phyloP scores from a whole-genome alignment of 2,888 invertebrate species.

The Yponomeuta malinellus region DNA sequence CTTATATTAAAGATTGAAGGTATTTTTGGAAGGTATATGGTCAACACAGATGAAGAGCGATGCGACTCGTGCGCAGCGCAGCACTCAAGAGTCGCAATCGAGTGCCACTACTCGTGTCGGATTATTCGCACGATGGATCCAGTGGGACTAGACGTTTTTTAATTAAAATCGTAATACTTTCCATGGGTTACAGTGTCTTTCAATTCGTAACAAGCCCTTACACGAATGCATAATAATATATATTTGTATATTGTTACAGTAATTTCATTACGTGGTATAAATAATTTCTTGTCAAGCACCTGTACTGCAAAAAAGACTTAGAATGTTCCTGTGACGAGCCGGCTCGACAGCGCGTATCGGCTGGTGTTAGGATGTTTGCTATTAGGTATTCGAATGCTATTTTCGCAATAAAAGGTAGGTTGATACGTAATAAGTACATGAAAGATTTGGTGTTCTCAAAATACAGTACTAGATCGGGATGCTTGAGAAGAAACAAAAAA shows the following conservation, averaged over 20 bases:
- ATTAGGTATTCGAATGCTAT: not conserved
- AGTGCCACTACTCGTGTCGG: conserved; percentile 18
- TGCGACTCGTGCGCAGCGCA: conserved; percentile 28
- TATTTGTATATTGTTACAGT: conserved; percentile 74
- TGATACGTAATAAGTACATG: not conserved
- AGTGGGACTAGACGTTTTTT: conserved; percentile 82
- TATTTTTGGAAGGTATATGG: not conserved
- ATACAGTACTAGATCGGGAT: conserved; percentile 36
- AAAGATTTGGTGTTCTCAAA: not conserved
- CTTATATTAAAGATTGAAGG: not conserved
- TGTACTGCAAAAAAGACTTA: conserved; percentile 35
- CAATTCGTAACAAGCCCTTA: conserved; percentile 78
- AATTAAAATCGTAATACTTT: conserved; percentile 74
- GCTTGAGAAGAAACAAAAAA: conserved; percentile 65
- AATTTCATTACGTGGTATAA: conserved; percentile 75
- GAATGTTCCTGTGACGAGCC: conserved; percentile 13
- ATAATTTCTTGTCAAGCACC: conserved; percentile 68
- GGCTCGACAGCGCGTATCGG: conserved; percentile 11
- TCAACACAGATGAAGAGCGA: conserved; percentile 6
- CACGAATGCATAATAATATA: conserved; percentile 74
- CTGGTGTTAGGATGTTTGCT: not conserved
- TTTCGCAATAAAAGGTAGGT: not conserved
- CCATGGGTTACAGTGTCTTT: conserved; percentile 79
- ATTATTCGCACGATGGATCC: conserved; percentile 71
- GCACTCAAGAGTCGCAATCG: conserved; percentile 22